Evolutionary conservation across 2,113 vertebrate species (phyloP), one percentile per base, ranked within the genome.

Genomic region (Semicossyphus pulcher): DNA sequence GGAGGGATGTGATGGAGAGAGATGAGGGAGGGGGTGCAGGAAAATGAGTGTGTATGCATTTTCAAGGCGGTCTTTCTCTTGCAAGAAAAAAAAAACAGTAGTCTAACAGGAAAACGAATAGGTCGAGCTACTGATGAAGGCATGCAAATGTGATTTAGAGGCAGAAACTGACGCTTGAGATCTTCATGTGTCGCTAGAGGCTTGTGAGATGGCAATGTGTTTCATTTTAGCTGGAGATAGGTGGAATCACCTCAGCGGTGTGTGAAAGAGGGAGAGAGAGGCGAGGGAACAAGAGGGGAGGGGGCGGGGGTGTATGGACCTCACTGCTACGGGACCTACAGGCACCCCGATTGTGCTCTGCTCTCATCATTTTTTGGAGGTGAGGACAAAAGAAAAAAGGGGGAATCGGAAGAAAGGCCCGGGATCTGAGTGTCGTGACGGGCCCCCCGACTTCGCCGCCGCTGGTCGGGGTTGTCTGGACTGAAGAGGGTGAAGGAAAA

Each of bases 51-150:
- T 92, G 87, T 86, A 72, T 91, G 91, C 89, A 88, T 92, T 91
- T 92, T 91, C 85, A 89, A 93, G 91, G 91, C 91, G 91, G 89
- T 91, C 92, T 93, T 91, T 93, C 87, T 91, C 80, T 91, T 90
- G 86, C 88, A 89, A 89, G 80, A 85, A 85, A 44, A 77, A 80
- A 81, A 82, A 87, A 56, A 86, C 83, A 85, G 79, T 81, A 84
- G 84, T 83, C 81, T 73, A 80, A 82, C 74, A 89, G 84, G 84
- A 88, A 90, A 90, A 76, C 80, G 87, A 86, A 87, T 42, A 68
- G 74, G 72, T 83, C 56, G 76, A 73, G 84, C 81, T 54, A 2
- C 76, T 71, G 86, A 82, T 91, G 83, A 72, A 89, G 76, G 72
- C 73, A 81, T 81, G 85, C 61, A 78, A 72, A 61, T 78, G 78